Evolutionary conservation across 2,888 invertebrate genomes (phyloP).

Genomic region (Electrophaes corylata): DNA sequence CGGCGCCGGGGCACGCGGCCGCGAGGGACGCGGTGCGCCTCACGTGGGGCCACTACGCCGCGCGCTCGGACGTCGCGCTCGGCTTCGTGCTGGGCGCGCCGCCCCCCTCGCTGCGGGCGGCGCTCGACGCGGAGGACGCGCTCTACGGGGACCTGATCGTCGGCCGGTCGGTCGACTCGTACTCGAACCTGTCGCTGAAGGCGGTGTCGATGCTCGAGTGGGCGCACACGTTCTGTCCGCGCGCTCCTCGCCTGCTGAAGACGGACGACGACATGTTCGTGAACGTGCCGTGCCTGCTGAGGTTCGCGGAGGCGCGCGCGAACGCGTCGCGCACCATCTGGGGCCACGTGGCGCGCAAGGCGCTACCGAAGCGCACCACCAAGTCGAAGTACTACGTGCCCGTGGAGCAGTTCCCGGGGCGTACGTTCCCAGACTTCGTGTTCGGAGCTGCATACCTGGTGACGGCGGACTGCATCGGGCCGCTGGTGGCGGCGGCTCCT

Average conservation of each 20-base stretch:
- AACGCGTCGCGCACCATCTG: constrained; percentile 89
- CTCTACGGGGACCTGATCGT: constrained; percentile 91
- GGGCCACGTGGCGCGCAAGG: constrained; percentile 92
- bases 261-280: constrained; percentile 96
- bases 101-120: constrained; percentile 72
- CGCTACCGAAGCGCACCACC: constrained; percentile 93
- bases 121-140: constrained; percentile 86
- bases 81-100: constrained; percentile 87
- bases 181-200: constrained; percentile 93
- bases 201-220: constrained; percentile 93
- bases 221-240: constrained; percentile 90
- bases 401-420: constrained; percentile 88
- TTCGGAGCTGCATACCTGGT: constrained; percentile 96
- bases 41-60: constrained; percentile 91
- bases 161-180: constrained; percentile 89
- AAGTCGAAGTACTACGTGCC: constrained; percentile 96
- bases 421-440: constrained; percentile 94
- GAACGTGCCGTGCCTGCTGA: constrained; percentile 89
- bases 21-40: constrained; percentile 90
- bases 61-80: constrained; percentile 86
- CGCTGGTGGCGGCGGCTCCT: constrained; percentile 88
- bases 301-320: constrained; percentile 85
- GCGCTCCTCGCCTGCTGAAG: constrained; percentile 90
- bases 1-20: constrained; percentile 88
- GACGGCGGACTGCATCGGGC: constrained; percentile 88